Evolutionary conservation across 2,888 invertebrate genomes (phyloP).

Genomic region (Xylophagus ater): DNA sequence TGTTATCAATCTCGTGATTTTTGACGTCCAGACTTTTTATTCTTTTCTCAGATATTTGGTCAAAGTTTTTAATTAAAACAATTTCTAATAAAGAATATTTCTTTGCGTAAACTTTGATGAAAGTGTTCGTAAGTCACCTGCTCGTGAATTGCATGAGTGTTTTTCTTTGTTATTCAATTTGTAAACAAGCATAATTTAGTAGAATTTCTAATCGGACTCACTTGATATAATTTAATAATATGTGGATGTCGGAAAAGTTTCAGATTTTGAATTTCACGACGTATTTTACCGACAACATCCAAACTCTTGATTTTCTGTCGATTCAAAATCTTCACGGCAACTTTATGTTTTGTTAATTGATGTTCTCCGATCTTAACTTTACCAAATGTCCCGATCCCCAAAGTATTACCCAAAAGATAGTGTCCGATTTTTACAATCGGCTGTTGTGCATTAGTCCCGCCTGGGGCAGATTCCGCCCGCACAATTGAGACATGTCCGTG

Average conservation of each 20-base stretch:
- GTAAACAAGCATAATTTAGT: too few relatives aligned
- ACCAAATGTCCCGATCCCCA: slow-evolving; percentile 98
- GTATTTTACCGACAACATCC: slow-evolving; percentile 98
- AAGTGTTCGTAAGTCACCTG: too few relatives aligned
- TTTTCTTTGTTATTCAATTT: too few relatives aligned
- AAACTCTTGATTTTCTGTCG: slow-evolving; percentile 97
- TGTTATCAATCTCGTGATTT: too few relatives aligned
- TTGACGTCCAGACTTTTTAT: too few relatives aligned
- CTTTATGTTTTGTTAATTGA: slow-evolving; percentile 94
- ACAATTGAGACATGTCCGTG: slow-evolving; percentile 12
- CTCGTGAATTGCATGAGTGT: too few relatives aligned
- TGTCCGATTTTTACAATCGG: slow-evolving; percentile 91
- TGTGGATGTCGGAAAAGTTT: slow-evolving; percentile 99
- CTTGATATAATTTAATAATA: slow-evolving; percentile 92
- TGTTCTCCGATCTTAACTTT: slow-evolving; percentile 99
- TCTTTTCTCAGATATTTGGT: too few relatives aligned
- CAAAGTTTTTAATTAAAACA: too few relatives aligned
- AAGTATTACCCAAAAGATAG: slow-evolving; percentile 74
- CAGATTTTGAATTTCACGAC: slow-evolving; percentile 96
- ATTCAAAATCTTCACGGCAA: slow-evolving; percentile 96
- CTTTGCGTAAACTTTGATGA: too few relatives aligned
- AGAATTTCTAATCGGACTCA: too few relatives aligned
- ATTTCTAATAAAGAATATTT: too few relatives aligned
- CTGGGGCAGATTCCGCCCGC: slow-evolving; percentile 12
- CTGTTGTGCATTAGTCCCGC: slow-evolving; percentile 37